These are phyloP conservation scores for Neolamprologus longior DNA, from an alignment of 2,113 vertebrate species.

Conservation along the genomic window DNA sequence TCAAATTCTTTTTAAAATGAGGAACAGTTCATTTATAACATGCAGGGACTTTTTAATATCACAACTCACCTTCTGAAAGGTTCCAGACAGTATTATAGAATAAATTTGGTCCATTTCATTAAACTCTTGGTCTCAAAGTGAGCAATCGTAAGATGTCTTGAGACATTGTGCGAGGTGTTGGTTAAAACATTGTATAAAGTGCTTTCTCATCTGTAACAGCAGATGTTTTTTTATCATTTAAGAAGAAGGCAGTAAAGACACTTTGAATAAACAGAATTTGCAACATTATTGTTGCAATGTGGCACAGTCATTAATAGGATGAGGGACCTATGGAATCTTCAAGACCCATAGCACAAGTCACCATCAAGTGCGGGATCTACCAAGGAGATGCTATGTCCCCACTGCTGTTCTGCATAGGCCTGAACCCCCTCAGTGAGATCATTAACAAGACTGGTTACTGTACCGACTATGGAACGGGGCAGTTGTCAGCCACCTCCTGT, in stretches of 20 bases:
- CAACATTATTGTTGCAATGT: background rate
- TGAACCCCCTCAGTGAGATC: background rate
- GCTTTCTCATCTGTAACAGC: background rate
- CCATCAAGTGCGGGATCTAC: background rate
- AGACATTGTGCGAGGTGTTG: background rate
- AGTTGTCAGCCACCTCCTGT: background rate
- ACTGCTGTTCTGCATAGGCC: background rate
- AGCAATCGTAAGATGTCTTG: background rate
- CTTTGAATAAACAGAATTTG: background rate
- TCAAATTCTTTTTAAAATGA: background rate
- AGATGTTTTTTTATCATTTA: background rate
- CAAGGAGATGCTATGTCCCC: fast-evolving
- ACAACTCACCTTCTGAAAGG: background rate
- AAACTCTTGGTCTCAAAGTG: background rate
- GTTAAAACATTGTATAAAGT: background rate
- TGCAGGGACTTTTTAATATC: background rate
- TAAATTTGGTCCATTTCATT: background rate
- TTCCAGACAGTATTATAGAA: background rate
- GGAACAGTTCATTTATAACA: background rate
- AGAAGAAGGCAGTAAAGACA: background rate
- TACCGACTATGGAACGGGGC: fast-evolving
- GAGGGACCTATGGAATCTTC: background rate
- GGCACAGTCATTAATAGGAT: background rate
- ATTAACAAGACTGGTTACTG: fast-evolving
- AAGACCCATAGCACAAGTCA: background rate